Evolutionary conservation across 2,888 invertebrate species (phyloP).

Genomic region (Keiferia lycopersicella): DNA sequence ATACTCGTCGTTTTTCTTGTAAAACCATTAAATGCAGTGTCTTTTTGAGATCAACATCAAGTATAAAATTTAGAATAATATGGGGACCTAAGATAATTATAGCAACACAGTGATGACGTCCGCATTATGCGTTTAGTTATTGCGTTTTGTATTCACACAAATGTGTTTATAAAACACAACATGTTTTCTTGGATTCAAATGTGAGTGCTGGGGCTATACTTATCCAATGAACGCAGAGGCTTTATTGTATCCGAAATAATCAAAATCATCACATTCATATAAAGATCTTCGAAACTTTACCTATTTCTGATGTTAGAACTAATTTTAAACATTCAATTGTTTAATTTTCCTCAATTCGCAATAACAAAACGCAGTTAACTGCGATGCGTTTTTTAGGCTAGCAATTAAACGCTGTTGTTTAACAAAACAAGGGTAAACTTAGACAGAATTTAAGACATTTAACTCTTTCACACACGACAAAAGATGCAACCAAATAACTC

Average conservation of each 20-base stretch:
- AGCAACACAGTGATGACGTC: conserved; percentile 53
- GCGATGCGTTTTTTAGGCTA: neutral
- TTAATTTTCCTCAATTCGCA: neutral
- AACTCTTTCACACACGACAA: neutral
- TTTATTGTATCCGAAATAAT: too few species aligned
- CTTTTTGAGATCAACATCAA: neutral
- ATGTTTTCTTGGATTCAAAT: neutral
- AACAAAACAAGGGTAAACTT: neutral
- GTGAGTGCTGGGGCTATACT: neutral
- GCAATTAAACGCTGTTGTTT: neutral
- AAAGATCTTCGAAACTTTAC: too few species aligned
- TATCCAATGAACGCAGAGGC: neutral
- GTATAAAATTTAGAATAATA: neutral
- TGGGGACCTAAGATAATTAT: conserved; percentile 21
- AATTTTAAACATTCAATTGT: neutral
- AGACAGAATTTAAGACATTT: neutral
- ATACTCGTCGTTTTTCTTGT: neutral
- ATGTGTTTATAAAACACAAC: too few species aligned
- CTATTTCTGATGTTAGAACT: too few species aligned
- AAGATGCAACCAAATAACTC: neutral
- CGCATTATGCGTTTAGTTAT: conserved; percentile 48
- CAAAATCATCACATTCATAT: neutral
- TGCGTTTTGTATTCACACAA: neutral
- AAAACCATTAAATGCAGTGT: neutral
- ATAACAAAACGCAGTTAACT: neutral